phyloP scores from a whole-genome alignment of 2,797 vertebrate genomes.

The Microtus obscurus region DNA sequence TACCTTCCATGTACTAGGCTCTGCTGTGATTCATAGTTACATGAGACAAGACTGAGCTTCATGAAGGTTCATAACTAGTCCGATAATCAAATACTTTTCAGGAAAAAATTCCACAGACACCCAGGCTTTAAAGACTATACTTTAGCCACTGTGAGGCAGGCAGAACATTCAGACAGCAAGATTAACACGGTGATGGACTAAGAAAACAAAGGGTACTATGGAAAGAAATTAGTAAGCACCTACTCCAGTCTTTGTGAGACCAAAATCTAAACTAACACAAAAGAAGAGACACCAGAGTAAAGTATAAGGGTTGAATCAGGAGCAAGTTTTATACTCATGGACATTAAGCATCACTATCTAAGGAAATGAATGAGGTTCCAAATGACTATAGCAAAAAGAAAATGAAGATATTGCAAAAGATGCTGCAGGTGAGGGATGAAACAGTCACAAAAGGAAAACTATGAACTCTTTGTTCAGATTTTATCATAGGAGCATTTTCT shows the following conservation, averaged over 20 bases:
- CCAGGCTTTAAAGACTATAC: not conserved
- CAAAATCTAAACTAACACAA: not conserved
- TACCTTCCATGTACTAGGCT: not conserved
- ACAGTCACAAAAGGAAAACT: not conserved
- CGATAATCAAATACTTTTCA: not conserved
- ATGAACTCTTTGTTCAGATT: not conserved
- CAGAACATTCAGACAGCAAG: not conserved
- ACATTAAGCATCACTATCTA: not conserved
- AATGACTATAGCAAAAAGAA: not conserved
- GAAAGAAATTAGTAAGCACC: not conserved
- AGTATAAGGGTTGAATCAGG: too few relatives aligned
- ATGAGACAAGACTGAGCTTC: not conserved
- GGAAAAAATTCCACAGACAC: not conserved
- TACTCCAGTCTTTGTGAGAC: not conserved
- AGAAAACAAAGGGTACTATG: not conserved
- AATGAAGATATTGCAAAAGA: not conserved
- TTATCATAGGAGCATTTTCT: not conserved
- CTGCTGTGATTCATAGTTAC: not conserved
- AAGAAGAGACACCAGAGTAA: not conserved
- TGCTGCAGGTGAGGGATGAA: not conserved
- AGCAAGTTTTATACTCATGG: not conserved
- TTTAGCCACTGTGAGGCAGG: not conserved
- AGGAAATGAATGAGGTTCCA: not conserved
- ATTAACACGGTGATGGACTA: too few relatives aligned
- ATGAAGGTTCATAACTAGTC: not conserved